A percentile compares a stretch with the other conserved stretches of the same genome.
These are phyloP conservation scores for Apamea crenata DNA, from an alignment of 2,888 invertebrate species.

Conservation along the genomic window DNA sequence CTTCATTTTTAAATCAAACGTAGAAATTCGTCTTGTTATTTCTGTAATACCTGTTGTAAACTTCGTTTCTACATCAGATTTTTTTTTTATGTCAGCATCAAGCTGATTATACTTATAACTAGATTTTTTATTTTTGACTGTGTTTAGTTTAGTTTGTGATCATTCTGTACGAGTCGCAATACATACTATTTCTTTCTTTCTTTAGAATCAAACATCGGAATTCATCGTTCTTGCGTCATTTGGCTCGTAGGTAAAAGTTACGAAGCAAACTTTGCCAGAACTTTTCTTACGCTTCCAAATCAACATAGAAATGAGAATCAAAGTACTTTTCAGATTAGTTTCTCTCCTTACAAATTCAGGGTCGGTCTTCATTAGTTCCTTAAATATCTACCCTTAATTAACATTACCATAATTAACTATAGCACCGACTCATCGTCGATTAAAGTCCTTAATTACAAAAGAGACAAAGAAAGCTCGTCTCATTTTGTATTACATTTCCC, in stretches of 20 bases:
- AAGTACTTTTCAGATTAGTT: conserved; percentile 16
- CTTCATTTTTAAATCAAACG: neutral
- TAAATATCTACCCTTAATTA: conserved; percentile 24
- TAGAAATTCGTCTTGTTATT: too few species aligned
- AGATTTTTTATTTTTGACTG: too few species aligned
- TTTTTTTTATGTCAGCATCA: too few species aligned
- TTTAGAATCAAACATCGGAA: neutral
- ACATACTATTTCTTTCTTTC: too few species aligned
- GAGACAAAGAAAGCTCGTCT: conserved; percentile 27
- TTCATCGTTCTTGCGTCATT: neutral
- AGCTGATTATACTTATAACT: too few species aligned
- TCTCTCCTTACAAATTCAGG: conserved; percentile 31
- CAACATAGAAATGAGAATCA: conserved; percentile 32
- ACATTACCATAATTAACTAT: conserved; percentile 40
- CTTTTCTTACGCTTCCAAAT: conserved; percentile 21
- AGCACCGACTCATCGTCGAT: conserved; percentile 27
- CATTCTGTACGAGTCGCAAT: too few species aligned
- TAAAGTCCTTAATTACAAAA: conserved; percentile 41
- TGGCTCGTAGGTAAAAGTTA: neutral
- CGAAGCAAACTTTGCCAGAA: neutral
- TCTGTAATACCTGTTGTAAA: neutral
- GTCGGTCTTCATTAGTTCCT: conserved; percentile 19
- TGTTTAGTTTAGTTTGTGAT: too few species aligned
- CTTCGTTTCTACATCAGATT: neutral
- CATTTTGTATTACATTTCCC: conserved; percentile 36